Evolutionary conservation across 53 echinoderm and acorn worm genomes (phyloP).

Genomic region (Pentamera pediparva): DNA sequence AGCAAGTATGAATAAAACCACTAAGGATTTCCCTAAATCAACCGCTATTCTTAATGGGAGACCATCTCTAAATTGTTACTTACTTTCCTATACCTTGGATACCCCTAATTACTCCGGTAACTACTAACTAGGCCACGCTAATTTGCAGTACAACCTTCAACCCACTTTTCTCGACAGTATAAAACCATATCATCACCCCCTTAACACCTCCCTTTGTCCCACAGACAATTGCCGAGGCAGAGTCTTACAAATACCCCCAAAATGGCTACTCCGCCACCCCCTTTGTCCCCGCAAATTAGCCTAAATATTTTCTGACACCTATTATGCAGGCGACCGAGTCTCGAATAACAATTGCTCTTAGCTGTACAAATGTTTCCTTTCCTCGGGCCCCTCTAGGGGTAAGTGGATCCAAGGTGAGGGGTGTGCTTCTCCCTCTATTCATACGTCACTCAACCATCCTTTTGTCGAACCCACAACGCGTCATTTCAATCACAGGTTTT

Average conservation of each 20-base stretch:
- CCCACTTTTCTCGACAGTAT: neutral
- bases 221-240: neutral
- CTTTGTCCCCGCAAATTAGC: neutral
- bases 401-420: constrained; percentile 2
- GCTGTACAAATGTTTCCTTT: constrained; percentile 28
- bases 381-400: neutral
- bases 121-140: too few species aligned
- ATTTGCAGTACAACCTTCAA: too few species aligned
- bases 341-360: constrained; percentile 29
- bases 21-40: too few species aligned
- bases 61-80: too few species aligned
- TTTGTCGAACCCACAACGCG: neutral
- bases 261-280: neutral
- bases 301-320: constrained; percentile 24
- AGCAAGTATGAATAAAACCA: too few species aligned
- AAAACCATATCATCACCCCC: neutral
- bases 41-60: too few species aligned
- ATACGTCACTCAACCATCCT: neutral
- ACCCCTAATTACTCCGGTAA: too few species aligned
- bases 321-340: neutral
- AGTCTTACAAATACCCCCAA: neutral
- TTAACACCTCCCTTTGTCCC: neutral
- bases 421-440: constrained; percentile 1
- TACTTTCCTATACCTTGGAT: too few species aligned
- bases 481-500: neutral